Conservation (phyloP, 1,140 invertebrate species). For the Diabrotica virgifera region DNA sequence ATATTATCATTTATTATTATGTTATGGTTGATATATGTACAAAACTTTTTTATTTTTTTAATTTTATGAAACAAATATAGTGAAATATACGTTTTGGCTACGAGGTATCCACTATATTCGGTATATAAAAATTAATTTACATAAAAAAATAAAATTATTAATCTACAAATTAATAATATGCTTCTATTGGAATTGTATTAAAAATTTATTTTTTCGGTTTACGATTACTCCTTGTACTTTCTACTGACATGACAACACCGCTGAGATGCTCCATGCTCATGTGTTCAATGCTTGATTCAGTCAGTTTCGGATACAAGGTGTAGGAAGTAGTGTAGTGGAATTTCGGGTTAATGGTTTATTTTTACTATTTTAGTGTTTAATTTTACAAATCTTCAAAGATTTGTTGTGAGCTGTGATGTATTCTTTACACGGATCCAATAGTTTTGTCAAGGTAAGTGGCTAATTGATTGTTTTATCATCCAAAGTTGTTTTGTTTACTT, state of each 20-base stretch:
- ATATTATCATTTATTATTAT: too few relatives aligned
- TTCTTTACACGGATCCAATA: conserved; percentile 16
- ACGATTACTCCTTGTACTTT: background rate
- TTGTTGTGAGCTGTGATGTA: conserved; percentile 13
- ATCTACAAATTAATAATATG: too few relatives aligned
- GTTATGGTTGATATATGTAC: too few relatives aligned
- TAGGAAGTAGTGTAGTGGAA: background rate
- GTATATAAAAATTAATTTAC: too few relatives aligned
- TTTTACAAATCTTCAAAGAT: conserved; percentile 6
- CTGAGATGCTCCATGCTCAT: background rate
- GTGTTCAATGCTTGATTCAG: background rate
- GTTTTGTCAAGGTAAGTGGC: conserved; percentile 11
- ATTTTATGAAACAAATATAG: too few relatives aligned
- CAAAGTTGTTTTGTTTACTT: background rate
- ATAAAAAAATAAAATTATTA: too few relatives aligned
- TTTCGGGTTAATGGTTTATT: background rate
- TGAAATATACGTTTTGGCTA: too few relatives aligned
- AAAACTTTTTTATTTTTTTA: too few relatives aligned
- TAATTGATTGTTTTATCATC: background rate
- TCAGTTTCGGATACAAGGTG: background rate
- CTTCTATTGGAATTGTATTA: too few relatives aligned
- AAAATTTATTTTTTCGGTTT: too few relatives aligned
- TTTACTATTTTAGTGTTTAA: background rate
- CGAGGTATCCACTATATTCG: too few relatives aligned
- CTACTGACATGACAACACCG: background rate